A percentile compares a stretch with the other conserved stretches of the same genome.
Evolutionary conservation across 2,797 vertebrate genomes (phyloP).

Genomic region (Acestrorhynchus altus): DNA sequence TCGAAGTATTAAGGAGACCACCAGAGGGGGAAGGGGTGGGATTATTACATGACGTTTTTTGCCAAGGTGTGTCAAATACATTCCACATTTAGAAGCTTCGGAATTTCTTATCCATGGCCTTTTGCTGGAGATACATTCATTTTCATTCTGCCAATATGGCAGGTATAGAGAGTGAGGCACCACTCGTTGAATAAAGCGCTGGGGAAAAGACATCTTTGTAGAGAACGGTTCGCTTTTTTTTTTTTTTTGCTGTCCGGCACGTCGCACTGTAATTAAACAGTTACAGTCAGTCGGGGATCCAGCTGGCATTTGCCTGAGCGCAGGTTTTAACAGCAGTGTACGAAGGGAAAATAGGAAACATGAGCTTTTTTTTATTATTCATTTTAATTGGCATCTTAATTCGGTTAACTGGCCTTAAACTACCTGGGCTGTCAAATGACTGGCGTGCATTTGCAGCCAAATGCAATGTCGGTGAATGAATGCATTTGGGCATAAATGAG

Average conservation of each 20-base stretch:
- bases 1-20: conserved; percentile 23
- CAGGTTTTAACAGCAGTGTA: conserved; percentile 16
- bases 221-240: not conserved
- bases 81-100: conserved; percentile 63
- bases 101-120: conserved; percentile 69
- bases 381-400: not conserved
- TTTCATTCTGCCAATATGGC: conserved; percentile 81
- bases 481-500: conserved; percentile 38
- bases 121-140: conserved; percentile 78
- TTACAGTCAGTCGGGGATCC: conserved; percentile 2
- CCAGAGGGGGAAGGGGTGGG: not conserved
- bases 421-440: conserved; percentile 34
- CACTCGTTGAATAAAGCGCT: conserved; percentile 53
- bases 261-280: conserved; percentile 1
- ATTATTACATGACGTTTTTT: conserved; percentile 35
- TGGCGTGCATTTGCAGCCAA: conserved; percentile 27
- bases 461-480: conserved; percentile 27
- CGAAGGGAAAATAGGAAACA: not conserved
- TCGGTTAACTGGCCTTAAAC: conserved; percentile 16
- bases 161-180: conserved; percentile 73
- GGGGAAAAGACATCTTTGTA: conserved; percentile 12
- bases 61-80: conserved; percentile 62
- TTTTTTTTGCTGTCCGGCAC: not conserved
- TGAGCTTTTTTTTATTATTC: not conserved
- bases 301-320: not conserved